Percentiles rank a stretch among this genome's conserved stretches.
Conservation (phyloP, 2,113 vertebrate genomes). For the Ardeotis arabs region DNA sequence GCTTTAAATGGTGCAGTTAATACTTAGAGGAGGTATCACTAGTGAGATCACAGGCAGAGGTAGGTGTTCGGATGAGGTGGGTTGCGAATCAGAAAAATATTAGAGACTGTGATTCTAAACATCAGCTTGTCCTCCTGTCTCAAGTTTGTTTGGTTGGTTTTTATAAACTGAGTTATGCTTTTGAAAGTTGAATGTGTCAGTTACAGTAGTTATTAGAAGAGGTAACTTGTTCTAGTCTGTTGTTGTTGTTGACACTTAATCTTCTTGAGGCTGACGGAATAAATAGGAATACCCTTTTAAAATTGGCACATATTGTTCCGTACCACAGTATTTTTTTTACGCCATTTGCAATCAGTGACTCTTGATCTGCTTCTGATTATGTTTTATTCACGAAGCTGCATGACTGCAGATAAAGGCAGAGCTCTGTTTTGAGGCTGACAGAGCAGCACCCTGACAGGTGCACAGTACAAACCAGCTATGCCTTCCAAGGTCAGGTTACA, state of each 20-base stretch:
- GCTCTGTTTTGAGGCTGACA: slow-evolving; percentile 7
- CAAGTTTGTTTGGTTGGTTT: background rate
- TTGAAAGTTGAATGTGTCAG: slow-evolving; percentile 8
- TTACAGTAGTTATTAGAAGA: slow-evolving; percentile 25
- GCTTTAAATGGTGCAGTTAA: background rate
- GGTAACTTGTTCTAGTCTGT: slow-evolving; percentile 17
- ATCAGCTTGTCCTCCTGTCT: background rate
- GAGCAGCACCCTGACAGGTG: background rate
- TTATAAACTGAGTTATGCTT: background rate
- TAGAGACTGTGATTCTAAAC: background rate
- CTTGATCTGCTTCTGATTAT: slow-evolving; percentile 1
- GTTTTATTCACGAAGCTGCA: slow-evolving; percentile 21
- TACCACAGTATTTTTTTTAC: slow-evolving; percentile 41
- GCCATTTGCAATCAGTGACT: background rate
- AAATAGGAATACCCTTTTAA: slow-evolving; percentile 50
- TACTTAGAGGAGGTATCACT: background rate
- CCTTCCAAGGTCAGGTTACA: background rate
- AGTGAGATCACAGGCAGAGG: background rate
- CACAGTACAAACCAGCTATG: background rate
- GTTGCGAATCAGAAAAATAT: background rate
- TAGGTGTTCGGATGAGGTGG: background rate
- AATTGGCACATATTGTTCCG: slow-evolving; percentile 49
- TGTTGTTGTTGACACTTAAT: slow-evolving; percentile 45
- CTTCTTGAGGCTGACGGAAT: slow-evolving; percentile 9
- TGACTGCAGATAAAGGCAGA: background rate